phyloP scores from a whole-genome alignment of 1,140 invertebrate genomes.

The Yoshiicerus persimilis region DNA sequence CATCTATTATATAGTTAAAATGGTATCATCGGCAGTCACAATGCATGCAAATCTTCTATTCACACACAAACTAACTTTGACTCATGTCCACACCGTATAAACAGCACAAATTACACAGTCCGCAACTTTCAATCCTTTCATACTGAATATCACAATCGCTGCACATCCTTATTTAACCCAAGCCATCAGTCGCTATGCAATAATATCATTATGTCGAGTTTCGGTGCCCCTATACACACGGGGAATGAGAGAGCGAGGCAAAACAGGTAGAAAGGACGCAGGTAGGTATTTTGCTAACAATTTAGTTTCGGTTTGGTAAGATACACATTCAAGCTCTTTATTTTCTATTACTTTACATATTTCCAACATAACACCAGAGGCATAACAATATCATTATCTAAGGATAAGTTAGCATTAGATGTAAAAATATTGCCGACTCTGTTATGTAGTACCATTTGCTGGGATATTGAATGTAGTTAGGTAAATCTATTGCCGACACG shows the following conservation, averaged over 20 bases:
- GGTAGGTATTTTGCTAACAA: not conserved
- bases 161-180: too few relatives aligned
- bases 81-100: not conserved
- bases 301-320: not conserved
- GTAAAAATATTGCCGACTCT: not conserved
- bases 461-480: not conserved
- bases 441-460: not conserved
- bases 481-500: not conserved
- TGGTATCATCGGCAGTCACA: conserved; percentile 27
- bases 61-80: not conserved
- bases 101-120: not conserved
- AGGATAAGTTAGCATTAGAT: not conserved
- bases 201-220: too few relatives aligned
- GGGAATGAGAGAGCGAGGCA: too few relatives aligned
- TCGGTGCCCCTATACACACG: too few relatives aligned
- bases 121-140: not conserved
- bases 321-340: not conserved
- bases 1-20: conserved; percentile 32
- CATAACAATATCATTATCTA: too few relatives aligned
- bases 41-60: conserved; percentile 25
- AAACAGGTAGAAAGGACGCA: not conserved
- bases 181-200: too few relatives aligned
- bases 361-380: not conserved
- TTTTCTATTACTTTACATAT: not conserved
- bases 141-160: not conserved